phyloP scores from a whole-genome alignment of 2,113 vertebrate species.

The Lucifuga dentata region DNA sequence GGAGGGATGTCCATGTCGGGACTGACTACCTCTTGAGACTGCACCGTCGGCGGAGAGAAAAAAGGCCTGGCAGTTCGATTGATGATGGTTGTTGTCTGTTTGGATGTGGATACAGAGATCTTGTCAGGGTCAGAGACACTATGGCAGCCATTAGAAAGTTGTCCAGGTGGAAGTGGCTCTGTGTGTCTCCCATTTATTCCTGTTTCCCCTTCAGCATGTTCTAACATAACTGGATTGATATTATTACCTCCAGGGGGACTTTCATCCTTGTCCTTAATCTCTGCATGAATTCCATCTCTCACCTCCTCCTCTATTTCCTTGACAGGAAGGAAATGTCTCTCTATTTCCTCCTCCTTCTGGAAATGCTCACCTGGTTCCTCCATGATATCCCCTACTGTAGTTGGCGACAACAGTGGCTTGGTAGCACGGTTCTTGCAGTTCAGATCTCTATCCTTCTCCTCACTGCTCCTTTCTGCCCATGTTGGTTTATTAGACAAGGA shows the following conservation, averaged over 20 bases:
- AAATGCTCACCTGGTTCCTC: constrained; percentile 77
- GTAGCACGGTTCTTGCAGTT: constrained; percentile 63
- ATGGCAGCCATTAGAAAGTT: constrained; percentile 70
- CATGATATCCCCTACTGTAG: constrained; percentile 76
- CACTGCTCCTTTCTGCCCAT: constrained; percentile 79
- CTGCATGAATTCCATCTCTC: constrained; percentile 49
- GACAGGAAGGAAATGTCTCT: constrained; percentile 82
- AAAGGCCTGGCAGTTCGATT: constrained; percentile 95
- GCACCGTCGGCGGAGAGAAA: constrained; percentile 80
- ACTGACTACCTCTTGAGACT: constrained; percentile 49
- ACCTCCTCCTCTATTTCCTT: constrained; percentile 69
- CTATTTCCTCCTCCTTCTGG: constrained; percentile 48
- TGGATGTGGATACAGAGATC: constrained; percentile 54
- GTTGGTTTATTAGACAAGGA: constrained; percentile 61
- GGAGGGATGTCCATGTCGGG: constrained; percentile 79
- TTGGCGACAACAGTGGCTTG: constrained; percentile 49
- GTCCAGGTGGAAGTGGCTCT: constrained; percentile 41
- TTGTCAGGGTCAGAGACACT: constrained; percentile 57
- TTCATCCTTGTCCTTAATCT: constrained; percentile 59
- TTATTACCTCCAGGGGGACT: constrained; percentile 49
- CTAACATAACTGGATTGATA: constrained; percentile 42
- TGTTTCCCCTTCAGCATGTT: constrained; percentile 37
- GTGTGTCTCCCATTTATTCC: constrained; percentile 50
- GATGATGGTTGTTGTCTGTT: constrained; percentile 82
- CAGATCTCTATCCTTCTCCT: constrained; percentile 59